phyloP scores from a whole-genome alignment of 2,888 invertebrate genomes.

The Mesopsocus fuscifrons region DNA sequence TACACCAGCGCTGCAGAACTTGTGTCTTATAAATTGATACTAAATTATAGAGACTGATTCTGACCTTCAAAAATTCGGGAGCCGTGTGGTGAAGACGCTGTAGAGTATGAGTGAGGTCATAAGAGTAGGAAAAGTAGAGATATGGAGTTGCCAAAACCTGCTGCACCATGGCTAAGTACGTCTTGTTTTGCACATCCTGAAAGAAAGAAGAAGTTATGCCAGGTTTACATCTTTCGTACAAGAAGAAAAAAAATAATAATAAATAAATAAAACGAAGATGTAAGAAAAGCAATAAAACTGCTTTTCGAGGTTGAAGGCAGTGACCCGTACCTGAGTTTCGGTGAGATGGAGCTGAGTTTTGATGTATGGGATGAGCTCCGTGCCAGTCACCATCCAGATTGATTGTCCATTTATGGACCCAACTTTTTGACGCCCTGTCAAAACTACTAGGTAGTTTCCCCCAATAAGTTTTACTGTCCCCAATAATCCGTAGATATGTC shows the following conservation, averaged over 20 bases:
- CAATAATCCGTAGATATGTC: constrained; percentile 62
- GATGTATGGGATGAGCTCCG: constrained; percentile 73
- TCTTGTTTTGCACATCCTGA: constrained; percentile 59
- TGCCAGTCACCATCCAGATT: constrained; percentile 57
- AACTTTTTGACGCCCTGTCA: constrained; percentile 63
- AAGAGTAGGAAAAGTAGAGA: constrained; percentile 86
- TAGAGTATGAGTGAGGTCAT: constrained; percentile 81
- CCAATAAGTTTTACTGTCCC: constrained; percentile 70
- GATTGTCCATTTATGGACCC: constrained; percentile 65
- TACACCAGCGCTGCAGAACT: too few relatives aligned
- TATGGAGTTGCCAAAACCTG: constrained; percentile 62
- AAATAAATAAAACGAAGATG: too few relatives aligned
- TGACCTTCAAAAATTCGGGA: constrained; percentile 58
- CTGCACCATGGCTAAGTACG: constrained; percentile 71
- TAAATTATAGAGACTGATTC: constrained; percentile 14
- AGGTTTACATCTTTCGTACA: too few relatives aligned
- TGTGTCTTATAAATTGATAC: too few relatives aligned
- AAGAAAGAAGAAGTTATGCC: too few relatives aligned
- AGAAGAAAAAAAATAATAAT: too few relatives aligned
- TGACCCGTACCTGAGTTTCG: constrained; percentile 61
- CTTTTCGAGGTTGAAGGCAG: too few relatives aligned
- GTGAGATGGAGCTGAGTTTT: constrained; percentile 69
- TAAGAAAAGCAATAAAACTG: too few relatives aligned
- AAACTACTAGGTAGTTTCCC: constrained; percentile 73
- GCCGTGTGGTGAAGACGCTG: constrained; percentile 72